Base-by-base conservation (phyloP, 2,888 invertebrate species). In the Biston betularia region DNA sequence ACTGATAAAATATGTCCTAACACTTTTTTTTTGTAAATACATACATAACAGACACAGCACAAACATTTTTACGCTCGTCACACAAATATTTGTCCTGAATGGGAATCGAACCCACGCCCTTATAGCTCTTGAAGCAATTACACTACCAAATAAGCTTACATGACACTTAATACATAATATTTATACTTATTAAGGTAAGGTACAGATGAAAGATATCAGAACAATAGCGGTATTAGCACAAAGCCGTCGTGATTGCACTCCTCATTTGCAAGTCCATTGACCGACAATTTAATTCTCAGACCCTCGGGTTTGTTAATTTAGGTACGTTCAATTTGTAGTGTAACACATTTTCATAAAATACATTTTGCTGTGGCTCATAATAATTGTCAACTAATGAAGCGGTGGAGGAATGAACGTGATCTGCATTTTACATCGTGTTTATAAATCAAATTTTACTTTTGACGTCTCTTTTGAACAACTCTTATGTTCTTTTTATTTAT, bases 241-340 rank as follows among this genome's bases (percentile, higher is more conserved):
- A 90, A 83, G 86, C 81, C 77, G 73, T 72, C 83, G 84, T 89
- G 90, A 91, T 90, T 91, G 90, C 89, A 85, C 75, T 79, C 78
- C 87, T 87, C 85, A 89, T 90, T 90, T 90, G 85, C 90, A 90
- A 89, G 85, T 88, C 86, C 89, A 90, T 89, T 90, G 89, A 86
- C 86, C 82, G 87, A 87, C 87, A 87, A 90, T 90, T 90, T 87
- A 87, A 90, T 90, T 90, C 85, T 75, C 84, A 76, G 79, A 75
- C 79, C 82, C 79, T 77, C 77, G 72, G 76, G 78, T 79, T 76
- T 79, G 79, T 80, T 85, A 81, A 86, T 87, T 87, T 83, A 78
- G 79, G 76, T 81, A 78, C 82, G n/a, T n/a, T n/a, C n/a, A n/a
- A 80, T 85, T 86, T 83, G 80, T 83, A 76, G 75, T 75, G 71